These are phyloP conservation scores for Timema podura DNA, from an alignment of 2,888 invertebrate species.

Conservation along the genomic window DNA sequence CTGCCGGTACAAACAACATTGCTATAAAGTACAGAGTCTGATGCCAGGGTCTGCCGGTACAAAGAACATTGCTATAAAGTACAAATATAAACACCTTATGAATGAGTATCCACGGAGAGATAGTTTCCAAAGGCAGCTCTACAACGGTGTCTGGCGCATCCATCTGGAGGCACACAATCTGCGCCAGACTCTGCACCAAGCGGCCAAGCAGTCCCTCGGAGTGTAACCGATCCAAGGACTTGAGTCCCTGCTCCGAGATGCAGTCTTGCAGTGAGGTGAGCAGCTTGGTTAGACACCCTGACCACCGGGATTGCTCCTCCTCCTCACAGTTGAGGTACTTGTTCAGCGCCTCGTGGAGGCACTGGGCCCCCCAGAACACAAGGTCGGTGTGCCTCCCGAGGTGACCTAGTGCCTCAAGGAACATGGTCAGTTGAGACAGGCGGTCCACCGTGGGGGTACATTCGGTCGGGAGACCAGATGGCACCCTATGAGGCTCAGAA, in stretches of 20 bases:
- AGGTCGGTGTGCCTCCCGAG: conserved; percentile 57
- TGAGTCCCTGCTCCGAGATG: conserved; percentile 51
- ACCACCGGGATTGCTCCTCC: conserved; percentile 47
- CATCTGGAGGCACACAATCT: conserved; percentile 72
- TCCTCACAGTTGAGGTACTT: conserved; percentile 47
- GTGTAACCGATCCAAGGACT: conserved; percentile 44
- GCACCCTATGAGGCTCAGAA: conserved; percentile 40
- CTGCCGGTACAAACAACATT: no score
- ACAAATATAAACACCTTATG: conserved; percentile 56
- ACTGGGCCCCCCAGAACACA: conserved; percentile 72
- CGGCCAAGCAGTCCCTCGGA: conserved; percentile 58
- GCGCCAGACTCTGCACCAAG: conserved; percentile 68
- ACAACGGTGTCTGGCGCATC: conserved; percentile 61
- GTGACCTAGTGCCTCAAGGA: conserved; percentile 64
- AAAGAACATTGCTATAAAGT: background rate
- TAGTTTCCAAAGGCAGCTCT: conserved; percentile 64
- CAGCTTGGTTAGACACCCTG: conserved; percentile 48
- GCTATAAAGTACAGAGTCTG: no score
- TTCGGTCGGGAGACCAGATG: background rate
- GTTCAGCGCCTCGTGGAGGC: conserved; percentile 68
- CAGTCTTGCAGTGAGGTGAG: conserved; percentile 42
- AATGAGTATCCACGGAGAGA: conserved; percentile 78
- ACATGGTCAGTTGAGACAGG: conserved; percentile 50
- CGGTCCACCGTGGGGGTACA: conserved; percentile 40
- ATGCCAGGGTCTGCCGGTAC: no score